Percentiles rank a stretch among this genome's conserved stretches.
Evolutionary conservation across 2,888 invertebrate species (phyloP).

Genomic region (Philopedon plagiatum): DNA sequence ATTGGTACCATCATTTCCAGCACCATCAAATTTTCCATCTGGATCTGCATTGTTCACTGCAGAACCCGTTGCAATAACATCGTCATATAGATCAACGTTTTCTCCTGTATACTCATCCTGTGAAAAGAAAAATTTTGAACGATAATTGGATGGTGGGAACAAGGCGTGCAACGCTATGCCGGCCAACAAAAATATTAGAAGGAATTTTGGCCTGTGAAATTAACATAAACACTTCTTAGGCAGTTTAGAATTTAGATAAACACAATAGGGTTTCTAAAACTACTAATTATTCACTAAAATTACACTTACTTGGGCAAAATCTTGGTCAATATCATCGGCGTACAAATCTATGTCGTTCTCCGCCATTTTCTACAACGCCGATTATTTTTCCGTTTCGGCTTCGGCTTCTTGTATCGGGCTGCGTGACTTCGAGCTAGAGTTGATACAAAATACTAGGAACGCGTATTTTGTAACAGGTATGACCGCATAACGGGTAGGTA

Average conservation of each 20-base stretch:
- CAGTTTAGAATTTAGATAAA: not conserved
- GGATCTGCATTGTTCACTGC: slow-evolving; percentile 74
- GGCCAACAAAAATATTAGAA: slow-evolving; percentile 14
- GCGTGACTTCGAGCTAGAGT: too few relatives aligned
- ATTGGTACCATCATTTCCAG: slow-evolving; percentile 69
- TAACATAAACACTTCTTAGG: not conserved
- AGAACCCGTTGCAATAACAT: slow-evolving; percentile 89
- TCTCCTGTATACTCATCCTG: slow-evolving; percentile 88
- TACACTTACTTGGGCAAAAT: slow-evolving; percentile 82
- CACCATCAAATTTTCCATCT: slow-evolving; percentile 56
- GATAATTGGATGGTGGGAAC: not conserved
- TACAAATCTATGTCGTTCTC: slow-evolving; percentile 98
- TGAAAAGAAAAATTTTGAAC: slow-evolving; percentile 51
- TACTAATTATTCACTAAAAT: slow-evolving; percentile 13
- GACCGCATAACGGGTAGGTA: too few relatives aligned
- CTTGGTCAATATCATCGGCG: slow-evolving; percentile 96
- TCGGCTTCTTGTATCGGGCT: too few relatives aligned
- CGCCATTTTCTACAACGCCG: slow-evolving; percentile 78
- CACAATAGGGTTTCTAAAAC: not conserved
- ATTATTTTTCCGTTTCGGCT: too few relatives aligned
- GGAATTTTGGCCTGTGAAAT: not conserved
- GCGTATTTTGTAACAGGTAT: too few relatives aligned
- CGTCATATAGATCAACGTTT: slow-evolving; percentile 95
- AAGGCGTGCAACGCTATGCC: slow-evolving; percentile 30
- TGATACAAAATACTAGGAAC: too few relatives aligned